These are phyloP conservation scores for Sebastes fasciatus DNA, from an alignment of 2,113 vertebrate genomes.

Conservation along the genomic window DNA sequence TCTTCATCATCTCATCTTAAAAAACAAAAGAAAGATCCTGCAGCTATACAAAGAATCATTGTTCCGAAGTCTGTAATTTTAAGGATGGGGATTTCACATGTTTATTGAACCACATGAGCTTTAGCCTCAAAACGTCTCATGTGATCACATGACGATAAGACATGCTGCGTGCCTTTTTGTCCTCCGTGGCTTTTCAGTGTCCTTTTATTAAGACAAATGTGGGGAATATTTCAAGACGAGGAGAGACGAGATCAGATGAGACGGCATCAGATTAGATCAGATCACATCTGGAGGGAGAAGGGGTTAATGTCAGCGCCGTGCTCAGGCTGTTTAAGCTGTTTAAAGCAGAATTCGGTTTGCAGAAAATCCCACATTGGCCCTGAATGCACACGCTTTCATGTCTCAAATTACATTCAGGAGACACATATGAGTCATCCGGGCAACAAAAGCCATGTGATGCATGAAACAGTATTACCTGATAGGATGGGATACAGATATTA, in stretches of 20 bases:
- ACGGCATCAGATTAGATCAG: slow-evolving; percentile 48
- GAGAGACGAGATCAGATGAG: slow-evolving; percentile 35
- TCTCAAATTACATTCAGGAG: slow-evolving; percentile 9
- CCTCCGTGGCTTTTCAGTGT: background rate
- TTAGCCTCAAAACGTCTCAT: slow-evolving; percentile 44
- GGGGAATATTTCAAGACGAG: slow-evolving; percentile 8
- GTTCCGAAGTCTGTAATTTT: slow-evolving; percentile 21
- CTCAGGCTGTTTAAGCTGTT: slow-evolving; percentile 18
- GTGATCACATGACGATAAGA: background rate
- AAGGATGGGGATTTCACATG: background rate
- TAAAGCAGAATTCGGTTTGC: slow-evolving; percentile 32
- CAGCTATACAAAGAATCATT: slow-evolving; percentile 2
- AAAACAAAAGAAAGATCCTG: slow-evolving; percentile 17
- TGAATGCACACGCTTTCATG: background rate
- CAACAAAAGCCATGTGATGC: slow-evolving; percentile 48
- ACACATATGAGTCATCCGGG: slow-evolving; percentile 28
- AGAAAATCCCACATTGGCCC: slow-evolving; percentile 45
- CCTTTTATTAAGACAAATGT: slow-evolving; percentile 14
- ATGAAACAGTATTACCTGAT: slow-evolving; percentile 54
- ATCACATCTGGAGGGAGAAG: slow-evolving; percentile 44
- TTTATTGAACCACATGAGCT: slow-evolving; percentile 34
- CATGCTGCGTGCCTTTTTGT: background rate
- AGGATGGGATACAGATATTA: slow-evolving; percentile 60
- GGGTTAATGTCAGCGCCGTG: slow-evolving; percentile 7
- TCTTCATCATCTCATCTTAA: background rate